These are phyloP conservation scores for Suricata suricatta DNA, from an alignment of 2,113 vertebrate species.

Conservation along the genomic window DNA sequence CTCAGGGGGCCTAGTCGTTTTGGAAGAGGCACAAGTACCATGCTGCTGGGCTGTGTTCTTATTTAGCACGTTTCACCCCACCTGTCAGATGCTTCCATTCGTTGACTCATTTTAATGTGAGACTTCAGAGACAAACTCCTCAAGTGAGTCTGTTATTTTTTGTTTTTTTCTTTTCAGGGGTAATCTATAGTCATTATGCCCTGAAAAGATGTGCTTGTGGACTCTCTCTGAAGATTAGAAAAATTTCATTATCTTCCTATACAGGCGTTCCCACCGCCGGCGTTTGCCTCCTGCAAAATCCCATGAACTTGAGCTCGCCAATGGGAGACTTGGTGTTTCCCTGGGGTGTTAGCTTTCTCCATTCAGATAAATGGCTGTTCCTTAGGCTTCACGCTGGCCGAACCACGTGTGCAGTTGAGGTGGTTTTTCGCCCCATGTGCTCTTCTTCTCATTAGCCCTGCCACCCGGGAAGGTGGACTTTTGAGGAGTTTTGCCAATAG, in stretches of 20 bases:
- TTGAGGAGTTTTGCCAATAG: neutral
- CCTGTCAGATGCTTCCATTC: slow-evolving; percentile 29
- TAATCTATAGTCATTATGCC: neutral
- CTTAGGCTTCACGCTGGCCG: neutral
- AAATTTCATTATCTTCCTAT: slow-evolving; percentile 42
- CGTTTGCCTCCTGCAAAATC: neutral
- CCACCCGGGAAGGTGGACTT: neutral
- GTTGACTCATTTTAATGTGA: neutral
- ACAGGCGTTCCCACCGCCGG: neutral
- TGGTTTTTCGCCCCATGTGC: neutral
- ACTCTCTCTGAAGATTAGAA: neutral
- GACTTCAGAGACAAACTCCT: neutral
- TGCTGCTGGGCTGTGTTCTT: slow-evolving; percentile 60
- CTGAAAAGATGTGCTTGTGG: slow-evolving; percentile 51
- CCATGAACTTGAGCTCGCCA: neutral
- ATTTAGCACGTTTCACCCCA: slow-evolving; percentile 18
- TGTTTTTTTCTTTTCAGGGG: slow-evolving; percentile 40
- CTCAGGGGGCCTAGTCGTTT: neutral
- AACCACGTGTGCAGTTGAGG: neutral
- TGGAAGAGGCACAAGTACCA: neutral
- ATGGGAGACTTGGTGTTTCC: neutral
- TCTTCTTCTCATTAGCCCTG: neutral
- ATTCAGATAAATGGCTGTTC: no score
- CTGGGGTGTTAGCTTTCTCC: neutral
- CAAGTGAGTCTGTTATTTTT: neutral